Evolutionary conservation across 53 echinoderm and acorn worm species (phyloP).

Genomic region (Arbacia lixula): DNA sequence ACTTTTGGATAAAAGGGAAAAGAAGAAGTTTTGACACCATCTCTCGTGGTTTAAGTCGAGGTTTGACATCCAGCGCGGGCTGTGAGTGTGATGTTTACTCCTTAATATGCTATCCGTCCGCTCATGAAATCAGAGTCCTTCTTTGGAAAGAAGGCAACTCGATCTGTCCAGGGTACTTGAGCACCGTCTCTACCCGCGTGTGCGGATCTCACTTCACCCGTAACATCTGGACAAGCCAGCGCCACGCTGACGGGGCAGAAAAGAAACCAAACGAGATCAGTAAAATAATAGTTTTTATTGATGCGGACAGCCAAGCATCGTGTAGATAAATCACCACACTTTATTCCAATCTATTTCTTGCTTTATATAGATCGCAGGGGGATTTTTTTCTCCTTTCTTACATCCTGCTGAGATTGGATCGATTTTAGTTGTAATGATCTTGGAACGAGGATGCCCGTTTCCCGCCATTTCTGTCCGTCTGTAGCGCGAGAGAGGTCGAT

Average conservation of each 20-base stretch:
- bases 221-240: slow-evolving; percentile 47
- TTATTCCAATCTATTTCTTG: slow-evolving; percentile 2
- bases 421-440: slow-evolving; percentile 43
- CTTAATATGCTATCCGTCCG: no score
- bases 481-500: slow-evolving; percentile 38
- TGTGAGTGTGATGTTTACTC: no score
- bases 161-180: slow-evolving; percentile 8
- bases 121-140: no score
- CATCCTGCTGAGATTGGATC: slow-evolving; percentile 1
- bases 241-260: slow-evolving; percentile 51
- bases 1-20: no score
- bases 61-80: no score
- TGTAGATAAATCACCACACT: slow-evolving; percentile 44
- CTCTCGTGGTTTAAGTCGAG: no score
- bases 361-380: no score
- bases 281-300: slow-evolving; percentile 62
- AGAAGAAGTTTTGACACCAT: no score
- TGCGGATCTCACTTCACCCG: slow-evolving; percentile 18
- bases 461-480: slow-evolving; percentile 27
- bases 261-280: slow-evolving; percentile 44
- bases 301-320: slow-evolving; percentile 41
- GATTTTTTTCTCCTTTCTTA: background rate
- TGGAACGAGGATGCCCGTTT: slow-evolving; percentile 29
- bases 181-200: background rate
- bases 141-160: background rate